Evolutionary conservation across 1,140 invertebrate species (phyloP), one percentile per base, ranked within the genome.

Genomic region (Eubasilissa regina): DNA sequence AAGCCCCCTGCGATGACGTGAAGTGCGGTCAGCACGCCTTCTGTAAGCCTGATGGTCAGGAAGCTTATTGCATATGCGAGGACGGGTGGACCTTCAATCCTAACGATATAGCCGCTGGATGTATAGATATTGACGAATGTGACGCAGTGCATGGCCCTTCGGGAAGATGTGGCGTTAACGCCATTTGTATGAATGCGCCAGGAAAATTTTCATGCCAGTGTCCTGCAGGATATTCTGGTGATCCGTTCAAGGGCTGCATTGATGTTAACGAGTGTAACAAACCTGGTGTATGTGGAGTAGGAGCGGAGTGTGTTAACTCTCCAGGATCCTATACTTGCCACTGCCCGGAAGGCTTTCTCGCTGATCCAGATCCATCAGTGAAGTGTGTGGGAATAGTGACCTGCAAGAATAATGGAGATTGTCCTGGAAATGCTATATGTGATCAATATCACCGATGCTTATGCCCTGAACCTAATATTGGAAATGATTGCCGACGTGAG

Each of bases 121-220:
- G 97, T 85, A 92, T 97, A 76, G 97, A 98, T 87, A 95, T 99
- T 79, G 93, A 99, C 86, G 98, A 99, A 89, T 99, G 98, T 85
- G 95, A 96, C 84, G 88, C 88, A 47, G 86, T 92, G 11, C 91
- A 94, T 84, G 95, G 95, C 73, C 93, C 93, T 8, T 94, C 91
- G 53, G 96, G 95, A 79, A 91, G 93, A 76, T 98, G 97, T 87
- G 96, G 95, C 13, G 87, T 89, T 78, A 96, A 97, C 86, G 94
- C 96, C 8, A 85, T 92, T n/a, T 98, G 97, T 86, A 92, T 92
- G 6, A 98, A 98, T 84, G 91, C 91, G 0, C 91, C 93, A 8
- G 96, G 96, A 70, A 93, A 93, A 80, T 92, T 93, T 83, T 90
- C 87, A n/a, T 97, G 95, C 81, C 89, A 92, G 66, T 97, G 96